These are phyloP conservation scores for Aptenodytes patagonicus DNA, from an alignment of 2,113 vertebrate genomes.

Conservation along the genomic window DNA sequence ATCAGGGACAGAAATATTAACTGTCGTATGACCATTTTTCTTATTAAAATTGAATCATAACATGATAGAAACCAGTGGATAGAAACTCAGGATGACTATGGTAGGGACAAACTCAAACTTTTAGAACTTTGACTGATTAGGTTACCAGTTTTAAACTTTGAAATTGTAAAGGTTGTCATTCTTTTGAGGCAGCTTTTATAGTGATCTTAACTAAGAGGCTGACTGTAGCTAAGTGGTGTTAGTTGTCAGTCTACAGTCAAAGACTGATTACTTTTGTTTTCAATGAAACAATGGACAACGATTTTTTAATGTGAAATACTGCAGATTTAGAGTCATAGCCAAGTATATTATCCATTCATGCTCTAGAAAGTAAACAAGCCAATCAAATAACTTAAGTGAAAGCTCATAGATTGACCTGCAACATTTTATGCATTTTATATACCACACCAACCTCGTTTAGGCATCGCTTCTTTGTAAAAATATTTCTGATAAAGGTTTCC, in stretches of 20 bases:
- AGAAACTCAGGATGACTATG: not conserved
- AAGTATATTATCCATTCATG: not conserved
- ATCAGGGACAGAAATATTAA: not conserved
- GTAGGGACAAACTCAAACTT: not conserved
- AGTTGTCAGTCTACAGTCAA: not conserved
- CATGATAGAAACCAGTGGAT: not conserved
- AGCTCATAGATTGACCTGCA: not conserved
- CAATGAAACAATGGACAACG: not conserved
- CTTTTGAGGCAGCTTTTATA: not conserved
- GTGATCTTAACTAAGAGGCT: not conserved
- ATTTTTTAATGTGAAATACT: not conserved
- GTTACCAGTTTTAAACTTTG: not conserved
- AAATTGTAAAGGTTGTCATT: not conserved
- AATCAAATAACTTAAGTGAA: not conserved
- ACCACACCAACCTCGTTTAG: slow-evolving; percentile 81
- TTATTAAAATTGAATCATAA: not conserved
- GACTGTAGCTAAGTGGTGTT: not conserved
- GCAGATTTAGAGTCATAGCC: not conserved
- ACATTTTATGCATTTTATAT: not conserved
- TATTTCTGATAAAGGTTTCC: slow-evolving; percentile 96
- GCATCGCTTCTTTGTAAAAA: slow-evolving; percentile 90
- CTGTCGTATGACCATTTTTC: not conserved
- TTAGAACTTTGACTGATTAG: not conserved
- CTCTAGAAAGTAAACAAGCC: not conserved
- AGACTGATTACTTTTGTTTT: not conserved